A percentile compares a stretch with the other conserved stretches of the same genome.
phyloP scores from a whole-genome alignment of 1,140 invertebrate species.

The Pteromalus puparum region DNA sequence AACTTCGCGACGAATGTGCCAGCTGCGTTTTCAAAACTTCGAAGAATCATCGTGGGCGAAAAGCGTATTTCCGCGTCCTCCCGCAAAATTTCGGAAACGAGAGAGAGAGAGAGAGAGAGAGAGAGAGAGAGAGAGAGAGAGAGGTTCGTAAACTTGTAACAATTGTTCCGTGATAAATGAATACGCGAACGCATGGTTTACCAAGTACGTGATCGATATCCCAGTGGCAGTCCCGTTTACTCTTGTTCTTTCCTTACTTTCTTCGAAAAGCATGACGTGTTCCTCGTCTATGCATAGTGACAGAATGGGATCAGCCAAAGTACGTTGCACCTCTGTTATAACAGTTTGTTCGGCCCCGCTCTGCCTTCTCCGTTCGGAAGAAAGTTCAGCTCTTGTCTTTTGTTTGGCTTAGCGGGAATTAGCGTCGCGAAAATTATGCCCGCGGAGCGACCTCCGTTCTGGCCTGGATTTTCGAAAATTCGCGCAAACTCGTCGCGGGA shows the following conservation, averaged over 20 bases:
- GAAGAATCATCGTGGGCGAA: no score
- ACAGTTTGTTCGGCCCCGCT: constrained; percentile 40
- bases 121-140: no score
- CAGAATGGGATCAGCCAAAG: constrained; percentile 65
- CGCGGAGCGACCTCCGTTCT: background rate
- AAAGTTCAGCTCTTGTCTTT: constrained; percentile 24
- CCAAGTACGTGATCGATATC: constrained; percentile 60
- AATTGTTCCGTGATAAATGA: constrained; percentile 50
- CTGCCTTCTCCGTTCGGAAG: background rate
- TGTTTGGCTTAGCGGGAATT: constrained; percentile 1
- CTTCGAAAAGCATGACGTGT: constrained; percentile 74
- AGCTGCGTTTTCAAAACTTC: no score
- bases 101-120: no score
- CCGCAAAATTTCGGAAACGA: no score
- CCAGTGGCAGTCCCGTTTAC: constrained; percentile 55
- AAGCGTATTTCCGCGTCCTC: no score
- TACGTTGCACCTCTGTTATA: constrained; percentile 52
- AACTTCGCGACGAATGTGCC: no score
- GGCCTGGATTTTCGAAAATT: constrained; percentile 2
- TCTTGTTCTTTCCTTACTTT: constrained; percentile 65
- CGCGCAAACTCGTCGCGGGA: no score
- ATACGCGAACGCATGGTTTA: constrained; percentile 56
- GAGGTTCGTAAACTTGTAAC: background rate
- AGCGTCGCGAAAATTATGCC: background rate
- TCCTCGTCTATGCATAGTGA: constrained; percentile 70